Conservation (phyloP, 1,140 invertebrate genomes). For the Thaumatotibia leucotreta region DNA sequence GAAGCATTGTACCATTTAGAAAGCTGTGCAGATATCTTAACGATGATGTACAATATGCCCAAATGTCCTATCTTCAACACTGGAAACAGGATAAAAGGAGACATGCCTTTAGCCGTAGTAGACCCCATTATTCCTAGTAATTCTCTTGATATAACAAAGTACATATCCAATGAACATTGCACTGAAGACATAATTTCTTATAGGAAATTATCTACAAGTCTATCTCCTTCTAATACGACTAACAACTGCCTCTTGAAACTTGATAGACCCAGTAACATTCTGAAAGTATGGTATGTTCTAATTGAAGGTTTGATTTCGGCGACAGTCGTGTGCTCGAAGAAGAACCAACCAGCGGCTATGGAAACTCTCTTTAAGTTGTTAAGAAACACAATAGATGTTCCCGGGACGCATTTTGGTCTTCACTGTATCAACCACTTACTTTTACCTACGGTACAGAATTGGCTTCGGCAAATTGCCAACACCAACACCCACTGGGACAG, state of each 20-base stretch:
- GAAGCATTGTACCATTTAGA: constrained; percentile 92
- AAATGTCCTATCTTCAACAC: constrained; percentile 95
- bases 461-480: constrained; percentile 87
- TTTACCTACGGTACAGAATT: constrained; percentile 92
- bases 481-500: constrained; percentile 83
- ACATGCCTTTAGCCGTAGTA: constrained; percentile 86
- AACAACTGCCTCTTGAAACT: constrained; percentile 81
- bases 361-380: constrained; percentile 92
- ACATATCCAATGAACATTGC: constrained; percentile 65
- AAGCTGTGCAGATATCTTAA: constrained; percentile 90
- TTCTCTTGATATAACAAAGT: constrained; percentile 71
- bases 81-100: constrained; percentile 89
- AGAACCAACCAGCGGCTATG: constrained; percentile 90
- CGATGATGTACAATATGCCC: constrained; percentile 96
- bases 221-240: constrained; percentile 78
- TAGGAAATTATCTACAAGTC: constrained; percentile 77
- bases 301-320: constrained; percentile 93
- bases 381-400: constrained; percentile 84
- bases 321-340: constrained; percentile 86
- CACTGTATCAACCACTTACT: constrained; percentile 94
- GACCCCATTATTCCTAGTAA: constrained; percentile 89
- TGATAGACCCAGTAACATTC: constrained; percentile 89
- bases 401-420: constrained; percentile 90
- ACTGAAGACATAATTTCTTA: constrained; percentile 78
- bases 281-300: constrained; percentile 94